Evolutionary conservation across 2,797 vertebrate species (phyloP), one percentile per base, ranked within the genome.

Genomic region (Rhinatrema bivittatum): DNA sequence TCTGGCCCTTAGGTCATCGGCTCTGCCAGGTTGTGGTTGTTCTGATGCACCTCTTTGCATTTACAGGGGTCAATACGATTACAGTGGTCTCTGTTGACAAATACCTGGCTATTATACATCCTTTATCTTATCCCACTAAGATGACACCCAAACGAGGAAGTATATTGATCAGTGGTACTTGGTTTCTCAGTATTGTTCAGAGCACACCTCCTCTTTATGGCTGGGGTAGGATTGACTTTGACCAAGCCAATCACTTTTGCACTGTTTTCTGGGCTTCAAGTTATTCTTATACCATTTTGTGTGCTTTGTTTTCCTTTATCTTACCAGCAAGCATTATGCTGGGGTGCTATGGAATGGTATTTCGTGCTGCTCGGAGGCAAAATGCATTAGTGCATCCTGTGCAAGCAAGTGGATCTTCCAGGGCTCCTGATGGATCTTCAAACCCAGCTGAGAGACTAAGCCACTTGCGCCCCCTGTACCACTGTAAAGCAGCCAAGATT

Each of bases 21-120:
- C 74, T 92, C 42, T 94, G 90, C 65, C 87, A 87, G 12, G 86
- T 82, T 8, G 68, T 91, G 37, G 85, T 94, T 51, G 87, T 87
- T 59, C 85, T 91, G 41, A 90, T 90, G 81, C 91, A 93, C 64
- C 78, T 92, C n/a, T 92, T 94, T 9, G 89, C 91, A 2, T 94
- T 92, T 4, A 76, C 90, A 0, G 86, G 88, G 2, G 90, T 90
- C 41, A 91, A 93, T 68, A 94, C 90, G 43, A 92, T 92, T 16
- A 82, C 90, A 1, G 85, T 92, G 5, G 90, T 92, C 25, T 93
- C 90, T 0, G 74, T 94, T 38, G 90, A 92, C 49, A 86, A 87
- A 44, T 94, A 93, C 67, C 56, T 94, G 65, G 87, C 87, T 55
- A 94, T 93, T 53, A 91, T 94, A 54, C 88, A 94, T 53, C 90